Percentiles rank a stretch among this genome's conserved stretches.
phyloP scores from a whole-genome alignment of 2,888 invertebrate genomes.

The Agrotis ipsilon region DNA sequence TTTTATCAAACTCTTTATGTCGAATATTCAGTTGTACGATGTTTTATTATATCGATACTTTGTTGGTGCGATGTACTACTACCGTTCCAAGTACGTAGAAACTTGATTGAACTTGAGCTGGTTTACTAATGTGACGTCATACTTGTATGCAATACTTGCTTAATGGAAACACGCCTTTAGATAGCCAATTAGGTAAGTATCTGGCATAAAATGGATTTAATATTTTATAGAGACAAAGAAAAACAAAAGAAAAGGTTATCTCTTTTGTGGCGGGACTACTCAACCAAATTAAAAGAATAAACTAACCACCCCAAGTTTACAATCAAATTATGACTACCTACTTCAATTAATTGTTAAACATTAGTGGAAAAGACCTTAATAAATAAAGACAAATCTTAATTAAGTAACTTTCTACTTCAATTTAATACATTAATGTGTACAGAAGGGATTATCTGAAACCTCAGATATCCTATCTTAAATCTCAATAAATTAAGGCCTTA shows the following conservation, averaged over 20 bases:
- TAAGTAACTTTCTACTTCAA: neutral
- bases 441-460: neutral
- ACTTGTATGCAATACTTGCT: too few species aligned
- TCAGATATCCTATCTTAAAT: constrained; percentile 2
- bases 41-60: too few species aligned
- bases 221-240: neutral
- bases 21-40: too few species aligned
- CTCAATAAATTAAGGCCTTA: neutral
- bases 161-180: too few species aligned
- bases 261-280: neutral
- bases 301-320: neutral
- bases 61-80: too few species aligned
- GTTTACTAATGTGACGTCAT: too few species aligned
- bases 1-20: too few species aligned
- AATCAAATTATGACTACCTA: neutral
- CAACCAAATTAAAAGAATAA: neutral
- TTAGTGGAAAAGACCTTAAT: neutral
- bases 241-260: too few species aligned
- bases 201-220: neutral
- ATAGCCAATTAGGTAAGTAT: too few species aligned
- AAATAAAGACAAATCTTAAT: neutral
- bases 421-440: neutral
- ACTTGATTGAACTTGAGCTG: too few species aligned
- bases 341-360: neutral
- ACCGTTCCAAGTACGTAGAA: too few species aligned